A percentile compares a stretch with the other conserved stretches of the same genome.
phyloP scores from a whole-genome alignment of 1,140 invertebrate genomes.

The Aphidius ervi region DNA sequence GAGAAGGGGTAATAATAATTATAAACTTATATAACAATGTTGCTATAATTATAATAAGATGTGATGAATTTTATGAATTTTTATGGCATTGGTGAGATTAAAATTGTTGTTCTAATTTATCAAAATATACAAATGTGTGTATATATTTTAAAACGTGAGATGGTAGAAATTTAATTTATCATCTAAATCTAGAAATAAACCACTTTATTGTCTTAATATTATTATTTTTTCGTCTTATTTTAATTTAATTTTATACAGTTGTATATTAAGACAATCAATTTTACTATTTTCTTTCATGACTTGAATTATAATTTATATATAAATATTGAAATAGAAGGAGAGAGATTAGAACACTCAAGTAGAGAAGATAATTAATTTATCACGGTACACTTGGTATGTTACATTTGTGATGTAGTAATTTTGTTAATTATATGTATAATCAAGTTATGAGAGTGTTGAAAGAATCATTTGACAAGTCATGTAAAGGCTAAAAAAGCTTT shows the following conservation, averaged over 20 bases:
- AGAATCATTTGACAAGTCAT: constrained; percentile 2
- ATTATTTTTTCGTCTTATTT: constrained; percentile 5
- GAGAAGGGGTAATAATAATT: too few species aligned
- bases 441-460: neutral
- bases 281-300: neutral
- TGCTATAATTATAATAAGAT: too few species aligned
- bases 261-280: neutral
- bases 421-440: neutral
- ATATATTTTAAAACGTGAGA: neutral
- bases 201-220: neutral
- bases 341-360: neutral
- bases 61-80: too few species aligned
- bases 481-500: neutral
- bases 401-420: neutral
- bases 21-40: too few species aligned
- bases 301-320: too few species aligned
- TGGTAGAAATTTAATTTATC: neutral
- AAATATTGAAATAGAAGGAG: neutral
- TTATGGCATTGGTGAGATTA: constrained; percentile 9
- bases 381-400: constrained; percentile 1
- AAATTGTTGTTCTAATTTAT: constrained; percentile 5
- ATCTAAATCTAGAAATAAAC: neutral
- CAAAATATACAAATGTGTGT: too few species aligned
- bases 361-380: constrained; percentile 13
- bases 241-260: constrained; percentile 1